Base-by-base conservation (phyloP, 2,888 invertebrate genomes). In the Sesamia inferens region DNA sequence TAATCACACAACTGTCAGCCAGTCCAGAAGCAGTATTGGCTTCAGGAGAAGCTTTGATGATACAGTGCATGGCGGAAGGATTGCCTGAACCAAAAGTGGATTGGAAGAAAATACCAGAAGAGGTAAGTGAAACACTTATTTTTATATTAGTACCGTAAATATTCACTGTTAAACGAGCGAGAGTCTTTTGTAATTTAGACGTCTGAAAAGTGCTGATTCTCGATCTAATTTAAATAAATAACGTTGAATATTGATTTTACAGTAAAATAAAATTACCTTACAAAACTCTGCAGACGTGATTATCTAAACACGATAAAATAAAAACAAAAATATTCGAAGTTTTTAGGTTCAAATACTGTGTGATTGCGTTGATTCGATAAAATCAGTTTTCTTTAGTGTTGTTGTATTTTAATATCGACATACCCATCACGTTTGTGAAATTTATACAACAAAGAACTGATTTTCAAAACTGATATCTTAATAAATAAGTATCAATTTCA, bases 51-150 rank as follows among this genome's bases (percentile, higher is more conserved):
- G 63, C 84, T 31, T 77, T 95, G 42, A 82, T 88, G 0, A 87
- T 95, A 68, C 92, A 93, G 71, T 96, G 96, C 78, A 71, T 85
- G 51, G 94, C 93, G 2, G 88, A 91, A 48, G 95, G 94, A 0
- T 84, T 79, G 14, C 95, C 95, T 13, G 85, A 89, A 44, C 94
- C 95, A 4, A 85, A 88, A 75, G 93, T 92, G 65, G 69, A 63
- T 22, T 96, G 93, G 93, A 91, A 77, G 42, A 95, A 94, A 85
- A 79, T 89, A 66, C 67, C 87, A 11, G 85, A 89, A 64, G 47
- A 61, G 76, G 92, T 92, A 83, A 84, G 82, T 64, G 44, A 47
- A 19, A 13, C 13, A 4, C 0, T 0, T 0, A 5, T 47, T 57
- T 22, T 44, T 31, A 6, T 31, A 0, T 14, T 42, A n/a, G 2